phyloP scores from a whole-genome alignment of 1,140 invertebrate genomes.

The Dryas iulia region DNA sequence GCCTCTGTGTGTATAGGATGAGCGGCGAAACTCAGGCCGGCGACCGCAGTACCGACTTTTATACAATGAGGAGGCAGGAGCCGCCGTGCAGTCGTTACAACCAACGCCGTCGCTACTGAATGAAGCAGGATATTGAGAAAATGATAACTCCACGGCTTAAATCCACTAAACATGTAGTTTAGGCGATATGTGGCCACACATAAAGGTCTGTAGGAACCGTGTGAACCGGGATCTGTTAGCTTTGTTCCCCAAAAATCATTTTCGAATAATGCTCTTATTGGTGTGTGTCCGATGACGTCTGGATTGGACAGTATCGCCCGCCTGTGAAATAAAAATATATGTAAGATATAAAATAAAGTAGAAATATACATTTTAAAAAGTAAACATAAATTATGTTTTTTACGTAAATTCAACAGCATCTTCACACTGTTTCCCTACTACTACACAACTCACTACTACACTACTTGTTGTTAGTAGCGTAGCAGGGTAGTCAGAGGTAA shows the following conservation, averaged over 20 bases:
- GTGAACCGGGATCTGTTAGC: slow-evolving; percentile 90
- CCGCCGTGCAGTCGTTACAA: slow-evolving; percentile 86
- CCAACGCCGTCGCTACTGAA: slow-evolving; percentile 88
- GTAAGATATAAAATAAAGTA: not conserved
- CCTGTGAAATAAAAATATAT: slow-evolving; percentile 81
- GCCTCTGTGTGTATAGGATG: slow-evolving; percentile 98
- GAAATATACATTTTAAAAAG: not conserved
- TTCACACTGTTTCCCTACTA: no score
- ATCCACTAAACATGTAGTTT: slow-evolving; percentile 92
- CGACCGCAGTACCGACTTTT: slow-evolving; percentile 85
- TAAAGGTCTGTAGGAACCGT: slow-evolving; percentile 96
- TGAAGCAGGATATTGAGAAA: slow-evolving; percentile 94
- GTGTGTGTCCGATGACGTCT: slow-evolving; percentile 88
- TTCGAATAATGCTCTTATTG: slow-evolving; percentile 86
- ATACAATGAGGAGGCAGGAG: slow-evolving; percentile 82
- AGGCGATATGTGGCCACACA: slow-evolving; percentile 95
- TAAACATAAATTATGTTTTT: no score
- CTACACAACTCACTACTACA: no score
- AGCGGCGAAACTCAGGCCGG: slow-evolving; percentile 94
- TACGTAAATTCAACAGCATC: no score
- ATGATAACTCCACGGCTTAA: slow-evolving; percentile 95
- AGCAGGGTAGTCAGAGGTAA: no score
- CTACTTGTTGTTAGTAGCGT: no score
- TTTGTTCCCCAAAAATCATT: slow-evolving; percentile 97
- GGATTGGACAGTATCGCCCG: slow-evolving; percentile 94